Evolutionary conservation across 2,888 invertebrate genomes (phyloP).

Genomic region (Diogma glabrata): DNA sequence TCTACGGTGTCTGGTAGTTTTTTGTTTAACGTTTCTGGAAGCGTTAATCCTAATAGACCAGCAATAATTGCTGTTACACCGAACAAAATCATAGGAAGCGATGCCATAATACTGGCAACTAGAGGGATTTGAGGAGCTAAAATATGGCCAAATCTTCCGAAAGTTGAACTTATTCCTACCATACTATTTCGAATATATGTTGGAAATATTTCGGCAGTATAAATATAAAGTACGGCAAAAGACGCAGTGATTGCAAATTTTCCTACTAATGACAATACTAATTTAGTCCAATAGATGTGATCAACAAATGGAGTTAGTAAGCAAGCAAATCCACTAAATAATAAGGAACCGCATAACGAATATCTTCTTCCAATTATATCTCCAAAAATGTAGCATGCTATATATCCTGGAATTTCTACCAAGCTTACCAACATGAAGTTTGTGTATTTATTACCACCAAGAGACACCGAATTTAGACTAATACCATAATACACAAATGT

Average conservation of each 20-base stretch:
- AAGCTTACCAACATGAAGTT: conserved; percentile 50
- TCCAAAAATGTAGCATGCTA: conserved; percentile 51
- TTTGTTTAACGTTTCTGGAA: conserved; percentile 44
- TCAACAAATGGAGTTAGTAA: conserved; percentile 28
- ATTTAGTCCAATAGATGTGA: conserved; percentile 18
- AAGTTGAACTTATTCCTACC: conserved; percentile 55
- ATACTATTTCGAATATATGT: conserved; percentile 53
- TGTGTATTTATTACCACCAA: conserved; percentile 63
- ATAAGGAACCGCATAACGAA: conserved; percentile 44
- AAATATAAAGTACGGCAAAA: conserved; percentile 54
- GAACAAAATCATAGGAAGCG: conserved; percentile 42
- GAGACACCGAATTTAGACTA: conserved; percentile 61
- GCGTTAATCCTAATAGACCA: conserved; percentile 40
- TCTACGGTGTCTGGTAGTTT: conserved; percentile 43
- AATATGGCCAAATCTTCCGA: conserved; percentile 56
- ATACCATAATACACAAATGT: conserved; percentile 72
- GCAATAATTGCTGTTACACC: conserved; percentile 40
- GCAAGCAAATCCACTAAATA: conserved; percentile 39
- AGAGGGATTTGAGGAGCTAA: conserved; percentile 60
- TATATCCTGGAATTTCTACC: conserved; percentile 63
- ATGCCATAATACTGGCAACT: conserved; percentile 24
- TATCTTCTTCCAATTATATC: conserved; percentile 51
- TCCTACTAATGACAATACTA: conserved; percentile 43
- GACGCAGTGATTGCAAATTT: conserved; percentile 54
- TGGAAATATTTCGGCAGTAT: conserved; percentile 60